phyloP scores from a whole-genome alignment of 1,140 invertebrate genomes.

The Heliconius hermathena region DNA sequence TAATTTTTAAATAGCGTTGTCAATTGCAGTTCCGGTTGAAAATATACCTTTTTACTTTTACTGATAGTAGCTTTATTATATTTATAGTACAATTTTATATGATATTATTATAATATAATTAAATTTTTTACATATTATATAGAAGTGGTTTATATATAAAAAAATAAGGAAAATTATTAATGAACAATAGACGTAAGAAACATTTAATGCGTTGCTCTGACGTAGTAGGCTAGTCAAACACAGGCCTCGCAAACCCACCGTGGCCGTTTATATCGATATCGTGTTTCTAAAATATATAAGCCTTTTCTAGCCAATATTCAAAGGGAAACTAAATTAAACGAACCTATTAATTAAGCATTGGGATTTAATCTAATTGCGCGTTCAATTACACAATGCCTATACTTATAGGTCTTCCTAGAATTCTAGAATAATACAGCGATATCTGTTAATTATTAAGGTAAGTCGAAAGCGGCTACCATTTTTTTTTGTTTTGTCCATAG shows the following conservation, averaged over 20 bases:
- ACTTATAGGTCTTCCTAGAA: neutral
- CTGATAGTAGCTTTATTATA: neutral
- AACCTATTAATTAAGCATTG: neutral
- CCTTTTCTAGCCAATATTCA: conserved; percentile 1
- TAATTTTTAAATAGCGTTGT: conserved; percentile 1
- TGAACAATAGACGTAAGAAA: neutral
- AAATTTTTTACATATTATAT: neutral
- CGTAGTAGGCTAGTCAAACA: neutral
- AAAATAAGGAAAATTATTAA: neutral
- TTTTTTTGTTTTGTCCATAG: too few species aligned
- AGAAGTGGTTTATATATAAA: neutral
- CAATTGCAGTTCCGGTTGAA: neutral
- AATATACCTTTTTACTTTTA: neutral
- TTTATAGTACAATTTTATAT: neutral
- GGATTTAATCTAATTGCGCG: neutral
- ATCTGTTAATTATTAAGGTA: neutral
- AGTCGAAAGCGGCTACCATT: too few species aligned
- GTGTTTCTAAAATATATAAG: neutral
- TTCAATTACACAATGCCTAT: too few species aligned
- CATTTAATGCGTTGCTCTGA: neutral
- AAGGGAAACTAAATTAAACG: neutral
- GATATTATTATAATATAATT: too few species aligned
- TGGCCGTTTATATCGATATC: conserved; percentile 10
- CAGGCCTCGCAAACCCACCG: neutral
- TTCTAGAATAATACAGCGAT: neutral